Base-by-base conservation (phyloP, 2,888 invertebrate genomes). In the Glyphotaelius pellucidus region DNA sequence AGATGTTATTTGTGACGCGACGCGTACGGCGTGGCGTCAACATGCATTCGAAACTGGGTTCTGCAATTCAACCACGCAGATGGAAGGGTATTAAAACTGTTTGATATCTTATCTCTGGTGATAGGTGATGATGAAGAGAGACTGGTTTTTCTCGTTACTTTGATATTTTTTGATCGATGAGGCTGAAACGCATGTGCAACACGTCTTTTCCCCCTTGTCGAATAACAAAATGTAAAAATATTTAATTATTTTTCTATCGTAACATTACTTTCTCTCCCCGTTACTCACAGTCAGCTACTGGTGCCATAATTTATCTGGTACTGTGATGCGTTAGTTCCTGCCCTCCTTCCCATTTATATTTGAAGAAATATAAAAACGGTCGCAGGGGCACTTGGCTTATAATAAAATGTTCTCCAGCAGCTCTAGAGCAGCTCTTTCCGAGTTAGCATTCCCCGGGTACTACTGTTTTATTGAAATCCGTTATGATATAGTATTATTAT, bases 291-390 rank as follows among this genome's bases (percentile, higher is more conserved):
- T 67, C 25, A 9, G 9, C 9, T n/a, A 67, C 0, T 7, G 67
- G 67, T 19, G 19, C 9, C 67, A 67, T n/a, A 7, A 67, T 67
- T n/a, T 67, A 7, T n/a, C 9, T 9, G n/a, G 67, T 67, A 9
- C 25, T 25, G n/a, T 7, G 67, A 25, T 67, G 67, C 67, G 67
- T 67, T 2, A 67, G 67, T n/a, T 67, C 67, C 67, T n/a, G 5
- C n/a, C 67, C 67, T n/a, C 67, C 67, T 67, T 67, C 67, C 67
- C 67, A 67, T 67, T 67, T 67, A 67, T 67, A 67, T n/a, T 67
- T 67, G 67, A 67, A n/a, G 67, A 67, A 67, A 67, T 67, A 67
- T 67, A 67, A 67, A 67, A 67, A 67, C 67, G 25, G 67, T 67
- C 67, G n/a, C 67, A 67, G 25, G 67, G 67, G 67, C 67, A 67